A percentile compares a stretch with the other conserved stretches of the same genome.
Conservation (phyloP, 2,888 invertebrate species). For the Cataglyphis livida region DNA sequence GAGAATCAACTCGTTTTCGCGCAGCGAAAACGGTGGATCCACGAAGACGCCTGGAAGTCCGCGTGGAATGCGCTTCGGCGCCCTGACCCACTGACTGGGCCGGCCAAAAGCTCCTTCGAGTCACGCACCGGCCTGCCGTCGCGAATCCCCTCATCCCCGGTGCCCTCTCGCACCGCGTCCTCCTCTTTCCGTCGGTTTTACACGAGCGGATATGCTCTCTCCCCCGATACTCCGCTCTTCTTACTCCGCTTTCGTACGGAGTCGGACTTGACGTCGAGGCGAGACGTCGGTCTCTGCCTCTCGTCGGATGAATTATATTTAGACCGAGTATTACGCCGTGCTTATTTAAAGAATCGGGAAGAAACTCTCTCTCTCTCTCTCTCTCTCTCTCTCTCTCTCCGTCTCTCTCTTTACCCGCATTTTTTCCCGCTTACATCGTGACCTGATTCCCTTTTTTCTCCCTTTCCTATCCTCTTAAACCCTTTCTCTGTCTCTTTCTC, state of each 20-base stretch:
- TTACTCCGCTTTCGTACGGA: slow-evolving; percentile 32
- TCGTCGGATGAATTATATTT: slow-evolving; percentile 81
- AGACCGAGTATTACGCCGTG: slow-evolving; percentile 82
- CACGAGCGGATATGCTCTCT: slow-evolving; percentile 59
- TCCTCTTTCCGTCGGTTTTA: slow-evolving; percentile 57
- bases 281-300: slow-evolving; percentile 58
- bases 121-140: slow-evolving; percentile 50
- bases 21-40: slow-evolving; percentile 49
- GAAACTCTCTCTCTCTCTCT: slow-evolving; percentile 64
- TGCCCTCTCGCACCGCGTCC: slow-evolving; percentile 40
- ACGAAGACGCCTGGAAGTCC: slow-evolving; percentile 66
- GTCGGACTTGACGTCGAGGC: slow-evolving; percentile 31
- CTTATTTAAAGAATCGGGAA: slow-evolving; percentile 84
- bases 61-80: slow-evolving; percentile 83
- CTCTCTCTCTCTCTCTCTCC: slow-evolving; percentile 35
- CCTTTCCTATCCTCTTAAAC: slow-evolving; percentile 18
- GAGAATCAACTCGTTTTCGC: neutral
- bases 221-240: slow-evolving; percentile 45
- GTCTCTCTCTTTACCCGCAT: slow-evolving; percentile 20
- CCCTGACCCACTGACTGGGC: slow-evolving; percentile 85
- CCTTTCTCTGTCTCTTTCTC: slow-evolving; percentile 30
- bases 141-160: slow-evolving; percentile 41
- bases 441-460: slow-evolving; percentile 37
- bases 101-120: slow-evolving; percentile 81
- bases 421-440: slow-evolving; percentile 35